Percentiles rank a stretch among this genome's conserved stretches.
phyloP scores from a whole-genome alignment of 1,140 invertebrate species.

The Heliothis subflexa region DNA sequence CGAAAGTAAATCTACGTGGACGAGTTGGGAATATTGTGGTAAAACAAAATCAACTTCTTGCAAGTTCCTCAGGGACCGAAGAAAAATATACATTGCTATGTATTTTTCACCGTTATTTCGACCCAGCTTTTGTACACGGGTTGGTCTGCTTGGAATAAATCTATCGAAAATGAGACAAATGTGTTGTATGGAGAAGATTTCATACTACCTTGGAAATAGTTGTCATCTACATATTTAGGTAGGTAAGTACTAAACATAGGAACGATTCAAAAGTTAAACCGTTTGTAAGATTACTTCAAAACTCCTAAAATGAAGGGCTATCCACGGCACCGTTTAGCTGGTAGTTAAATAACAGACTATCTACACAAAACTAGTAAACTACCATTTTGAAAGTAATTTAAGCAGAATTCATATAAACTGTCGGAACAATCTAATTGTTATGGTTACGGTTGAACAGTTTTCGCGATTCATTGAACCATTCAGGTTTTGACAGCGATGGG shows the following conservation, averaged over 20 bases:
- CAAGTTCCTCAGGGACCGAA: slow-evolving; percentile 16
- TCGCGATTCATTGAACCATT: slow-evolving; percentile 43
- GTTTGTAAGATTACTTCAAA: background rate
- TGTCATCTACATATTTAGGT: too few relatives aligned
- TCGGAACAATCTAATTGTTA: slow-evolving; percentile 43
- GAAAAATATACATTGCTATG: slow-evolving; percentile 11
- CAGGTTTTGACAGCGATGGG: slow-evolving; percentile 12
- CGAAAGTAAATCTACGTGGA: slow-evolving; percentile 15
- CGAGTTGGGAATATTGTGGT: slow-evolving; percentile 25
- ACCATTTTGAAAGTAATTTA: slow-evolving; percentile 23
- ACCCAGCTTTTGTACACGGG: background rate
- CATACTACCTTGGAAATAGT: background rate
- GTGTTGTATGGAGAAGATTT: background rate
- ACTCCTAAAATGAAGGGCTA: background rate
- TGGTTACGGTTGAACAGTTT: slow-evolving; percentile 35
- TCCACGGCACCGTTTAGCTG: background rate
- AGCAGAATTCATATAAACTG: slow-evolving; percentile 32
- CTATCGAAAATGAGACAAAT: background rate
- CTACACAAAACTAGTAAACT: slow-evolving; percentile 24
- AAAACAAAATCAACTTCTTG: slow-evolving; percentile 24
- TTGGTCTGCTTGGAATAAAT: background rate
- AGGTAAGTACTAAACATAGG: too few relatives aligned
- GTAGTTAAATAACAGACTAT: background rate
- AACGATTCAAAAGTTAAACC: background rate
- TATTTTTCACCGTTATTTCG: slow-evolving; percentile 11